A percentile compares a stretch with the other conserved stretches of the same genome.
These are phyloP conservation scores for Protobothrops mucrosquamatus DNA, from an alignment of 2,113 vertebrate genomes.

Conservation along the genomic window DNA sequence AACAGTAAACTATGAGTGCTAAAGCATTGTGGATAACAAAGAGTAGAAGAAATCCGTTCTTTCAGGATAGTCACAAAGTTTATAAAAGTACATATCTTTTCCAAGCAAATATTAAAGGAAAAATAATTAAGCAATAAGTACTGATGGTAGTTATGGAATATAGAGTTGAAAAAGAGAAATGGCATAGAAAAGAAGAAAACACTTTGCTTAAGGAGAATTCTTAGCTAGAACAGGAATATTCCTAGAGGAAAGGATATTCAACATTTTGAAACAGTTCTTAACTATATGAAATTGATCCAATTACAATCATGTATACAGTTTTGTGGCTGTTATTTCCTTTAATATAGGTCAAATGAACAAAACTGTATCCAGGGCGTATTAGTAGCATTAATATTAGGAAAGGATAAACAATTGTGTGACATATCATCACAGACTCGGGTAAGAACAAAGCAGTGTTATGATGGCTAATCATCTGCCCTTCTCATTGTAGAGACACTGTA, in stretches of 20 bases:
- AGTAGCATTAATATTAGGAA: not conserved
- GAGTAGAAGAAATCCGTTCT: not conserved
- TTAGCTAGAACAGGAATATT: not conserved
- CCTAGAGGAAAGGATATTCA: not conserved
- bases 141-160: not conserved
- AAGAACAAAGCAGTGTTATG: not conserved
- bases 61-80: not conserved
- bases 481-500: not conserved
- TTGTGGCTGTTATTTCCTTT: not conserved
- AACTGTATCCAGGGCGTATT: not conserved
- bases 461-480: not conserved
- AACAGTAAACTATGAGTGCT: not conserved
- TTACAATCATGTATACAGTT: not conserved
- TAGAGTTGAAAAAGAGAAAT: not conserved
- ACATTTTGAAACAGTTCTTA: not conserved
- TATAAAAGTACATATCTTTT: not conserved
- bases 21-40: not conserved
- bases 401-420: too few species aligned
- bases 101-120: not conserved
- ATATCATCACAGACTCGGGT: not conserved
- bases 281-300: not conserved
- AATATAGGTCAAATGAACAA: not conserved
- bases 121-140: not conserved
- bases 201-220: not conserved
- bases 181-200: not conserved